These are phyloP conservation scores for Rotaria magnacalcarata DNA, from an alignment of 2,888 invertebrate species.

Conservation along the genomic window DNA sequence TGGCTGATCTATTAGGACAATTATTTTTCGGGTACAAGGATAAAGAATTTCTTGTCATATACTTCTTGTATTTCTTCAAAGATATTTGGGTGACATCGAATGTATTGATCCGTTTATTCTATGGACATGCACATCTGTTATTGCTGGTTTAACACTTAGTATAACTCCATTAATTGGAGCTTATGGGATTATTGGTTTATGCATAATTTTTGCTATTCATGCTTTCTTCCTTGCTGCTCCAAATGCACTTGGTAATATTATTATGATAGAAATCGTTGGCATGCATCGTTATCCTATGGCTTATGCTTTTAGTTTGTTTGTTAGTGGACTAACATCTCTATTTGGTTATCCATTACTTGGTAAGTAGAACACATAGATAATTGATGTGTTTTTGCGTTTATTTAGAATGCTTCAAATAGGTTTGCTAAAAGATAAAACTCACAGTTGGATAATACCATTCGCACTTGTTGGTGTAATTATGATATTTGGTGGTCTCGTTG, in stretches of 20 bases:
- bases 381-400: neutral
- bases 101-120: neutral
- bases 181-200: neutral
- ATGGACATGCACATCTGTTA: neutral
- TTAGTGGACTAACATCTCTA: neutral
- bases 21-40: neutral
- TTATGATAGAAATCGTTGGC: conserved; percentile 17
- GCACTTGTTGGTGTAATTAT: neutral
- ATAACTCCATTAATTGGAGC: neutral
- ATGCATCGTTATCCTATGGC: conserved; percentile 16
- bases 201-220: neutral
- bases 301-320: neutral
- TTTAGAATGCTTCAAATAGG: neutral
- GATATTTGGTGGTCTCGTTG: neutral
- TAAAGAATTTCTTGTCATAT: neutral
- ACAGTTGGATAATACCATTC: conserved; percentile 2
- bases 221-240: conserved; percentile 12
- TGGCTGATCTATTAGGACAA: neutral
- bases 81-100: conserved; percentile 21
- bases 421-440: neutral
- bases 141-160: neutral
- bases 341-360: conserved; percentile 10
- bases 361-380: neutral
- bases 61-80: neutral
- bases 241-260: neutral